Base-by-base conservation (phyloP, 2,113 vertebrate species). In the Rhagologus leucostigma region DNA sequence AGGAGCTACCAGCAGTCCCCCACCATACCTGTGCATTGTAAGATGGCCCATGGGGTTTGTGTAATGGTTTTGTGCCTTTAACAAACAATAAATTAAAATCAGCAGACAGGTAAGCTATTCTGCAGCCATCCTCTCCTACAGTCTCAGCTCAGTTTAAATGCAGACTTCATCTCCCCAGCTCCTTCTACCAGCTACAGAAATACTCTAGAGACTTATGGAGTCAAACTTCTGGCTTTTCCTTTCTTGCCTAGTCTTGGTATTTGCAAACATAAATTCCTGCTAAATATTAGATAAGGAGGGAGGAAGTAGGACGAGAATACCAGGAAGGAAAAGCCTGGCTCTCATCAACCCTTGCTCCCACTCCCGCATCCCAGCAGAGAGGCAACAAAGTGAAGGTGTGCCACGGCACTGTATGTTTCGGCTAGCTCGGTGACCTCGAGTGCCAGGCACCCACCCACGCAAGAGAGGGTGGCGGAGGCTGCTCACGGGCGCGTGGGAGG, bases 321-420 rank as follows among this genome's bases (percentile, higher is more conserved):
- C 3, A 59, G 19, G 35, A 47, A 42, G 12, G 27, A 35, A 77
- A 90, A 67, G 1, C 21, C 13, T 46, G 11, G 6, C 10, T 90
- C 11, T 63, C 0, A 0, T 41, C 16, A 56, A 7, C 16, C 23
- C 12, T 55, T 0, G 1, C 6, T 13, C 12, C 7, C 0, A 10
- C 3, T 64, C 16, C 44, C 0, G 0, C 18, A 60, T 6, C 4
- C 5, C 49, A 47, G 9, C 0, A 1, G 23, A 39, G 8, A 55
- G 65, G 11, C 24, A 64, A 11, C 0, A 2, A 26, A 37, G 29
- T 24, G 30, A 63, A 59, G 33, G 3, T 2, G 2, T n/a, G n/a
- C n/a, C n/a, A n/a, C n/a, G n/a, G n/a, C n/a, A n/a, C n/a, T n/a
- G n/a, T n/a, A n/a, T n/a, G n/a, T n/a, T n/a, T n/a, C n/a, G n/a